Percentiles rank a stretch among this genome's conserved stretches.
Evolutionary conservation across 2,797 vertebrate genomes (phyloP).

Genomic region (Hapalemur alaotrensis): DNA sequence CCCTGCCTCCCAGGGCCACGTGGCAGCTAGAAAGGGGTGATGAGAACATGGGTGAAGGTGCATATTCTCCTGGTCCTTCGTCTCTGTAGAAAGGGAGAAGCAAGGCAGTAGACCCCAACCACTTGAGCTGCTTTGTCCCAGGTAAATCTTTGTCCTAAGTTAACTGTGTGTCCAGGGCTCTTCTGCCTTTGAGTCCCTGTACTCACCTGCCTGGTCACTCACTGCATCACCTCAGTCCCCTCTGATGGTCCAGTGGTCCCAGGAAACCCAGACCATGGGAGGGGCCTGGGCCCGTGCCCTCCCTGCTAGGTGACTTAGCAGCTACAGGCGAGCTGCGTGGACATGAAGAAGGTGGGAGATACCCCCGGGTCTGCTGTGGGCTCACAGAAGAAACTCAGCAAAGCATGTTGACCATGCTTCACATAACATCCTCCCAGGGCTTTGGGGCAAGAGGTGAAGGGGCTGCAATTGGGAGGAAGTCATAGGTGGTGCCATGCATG

Average conservation of each 20-base stretch:
- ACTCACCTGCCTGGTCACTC: not conserved
- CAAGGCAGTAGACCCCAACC: not conserved
- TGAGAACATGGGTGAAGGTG: not conserved
- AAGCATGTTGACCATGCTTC: not conserved
- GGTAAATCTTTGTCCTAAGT: not conserved
- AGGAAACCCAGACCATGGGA: not conserved
- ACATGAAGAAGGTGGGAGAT: not conserved
- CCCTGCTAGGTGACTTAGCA: not conserved
- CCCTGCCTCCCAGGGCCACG: not conserved
- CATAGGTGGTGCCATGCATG: not conserved
- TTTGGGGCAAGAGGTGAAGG: not conserved
- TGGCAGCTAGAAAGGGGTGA: not conserved
- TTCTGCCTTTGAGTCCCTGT: not conserved
- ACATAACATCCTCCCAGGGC: not conserved
- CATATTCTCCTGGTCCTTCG: not conserved
- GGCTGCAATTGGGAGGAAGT: not conserved
- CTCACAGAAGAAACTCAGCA: not conserved
- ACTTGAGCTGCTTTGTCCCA: not conserved
- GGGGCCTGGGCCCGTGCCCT: not conserved
- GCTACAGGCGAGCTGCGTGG: not conserved
- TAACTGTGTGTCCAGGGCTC: not conserved
- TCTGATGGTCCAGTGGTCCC: not conserved
- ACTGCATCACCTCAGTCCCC: not conserved
- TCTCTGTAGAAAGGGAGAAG: not conserved
- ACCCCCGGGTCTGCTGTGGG: not conserved